Evolutionary conservation across 2,113 vertebrate genomes (phyloP), one percentile per base, ranked within the genome.

Genomic region (Mastomys coucha): DNA sequence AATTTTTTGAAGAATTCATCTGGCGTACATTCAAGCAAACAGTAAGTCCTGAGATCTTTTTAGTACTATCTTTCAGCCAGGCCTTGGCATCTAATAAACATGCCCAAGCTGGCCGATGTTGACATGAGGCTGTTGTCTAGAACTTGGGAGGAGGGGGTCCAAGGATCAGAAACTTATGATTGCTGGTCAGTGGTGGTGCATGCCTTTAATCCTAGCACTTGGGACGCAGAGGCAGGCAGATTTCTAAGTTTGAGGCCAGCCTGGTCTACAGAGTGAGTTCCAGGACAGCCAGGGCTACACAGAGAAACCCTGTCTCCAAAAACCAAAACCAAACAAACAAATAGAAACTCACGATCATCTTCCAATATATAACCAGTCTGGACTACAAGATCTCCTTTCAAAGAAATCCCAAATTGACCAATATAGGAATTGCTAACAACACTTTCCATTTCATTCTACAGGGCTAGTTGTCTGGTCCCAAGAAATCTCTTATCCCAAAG

Each of bases 381-480:
- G 22, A 58, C 80, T 84, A 39, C 12, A 7, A 81, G 36, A 65
- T 65, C 14, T 84, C 80, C 81, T 85, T 65, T 45, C 58, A 85
- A 85, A 85, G 39, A 85, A 65, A 85, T 65, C 28, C 14, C 58
- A 28, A 63, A 42, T 26, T 19, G 14, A 85, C 19, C 51, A 73
- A 77, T 70, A 49, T 0, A 80, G 69, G 42, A 58, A 67, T 80
- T 70, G 31, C 63, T 19, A n/a, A 84, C 56, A 92, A 53, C 0
- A 91, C 39, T 81, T 81, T 94, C 87, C 91, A 88, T 45, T 85
- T 85, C 60, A 76, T 56, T 82, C 75, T 10, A 72, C 22, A 58
- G 13, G 22, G 65, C 72, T 24, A 39, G 72, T 42, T 73, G n/a
- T 73, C 72, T 73, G 72, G n/a, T 73, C 72, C 72, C n/a, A 73